Conservation (phyloP, 2,888 invertebrate species). For the Dinocampus coccinellae region DNA sequence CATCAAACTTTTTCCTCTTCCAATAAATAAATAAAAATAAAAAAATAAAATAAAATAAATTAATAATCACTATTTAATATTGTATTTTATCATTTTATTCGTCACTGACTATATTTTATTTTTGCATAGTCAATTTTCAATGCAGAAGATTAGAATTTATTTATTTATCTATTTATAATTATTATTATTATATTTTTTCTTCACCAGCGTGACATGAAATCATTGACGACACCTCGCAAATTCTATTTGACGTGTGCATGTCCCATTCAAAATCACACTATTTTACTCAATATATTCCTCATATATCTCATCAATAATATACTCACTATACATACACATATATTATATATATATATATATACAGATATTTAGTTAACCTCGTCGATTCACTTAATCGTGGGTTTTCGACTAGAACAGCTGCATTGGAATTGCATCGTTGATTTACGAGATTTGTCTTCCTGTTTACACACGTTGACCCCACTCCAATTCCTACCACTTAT, state of each 20-base stretch:
- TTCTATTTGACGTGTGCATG: slow-evolving; percentile 5
- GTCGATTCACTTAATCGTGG: slow-evolving; percentile 30
- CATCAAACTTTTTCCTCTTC: no score
- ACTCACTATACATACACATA: background rate
- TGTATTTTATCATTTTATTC: no score
- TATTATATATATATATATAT: slow-evolving; percentile 7
- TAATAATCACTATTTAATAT: no score
- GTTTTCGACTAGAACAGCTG: slow-evolving; percentile 31
- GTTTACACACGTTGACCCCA: slow-evolving; percentile 36
- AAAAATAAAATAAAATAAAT: no score
- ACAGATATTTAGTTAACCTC: background rate
- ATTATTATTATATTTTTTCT: background rate
- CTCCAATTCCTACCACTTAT: background rate
- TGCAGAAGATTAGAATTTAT: background rate
- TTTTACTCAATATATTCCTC: background rate
- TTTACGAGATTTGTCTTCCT: slow-evolving; percentile 44
- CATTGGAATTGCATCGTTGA: slow-evolving; percentile 31
- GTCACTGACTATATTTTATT: no score
- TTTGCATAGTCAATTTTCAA: no score
- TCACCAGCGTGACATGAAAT: slow-evolving; percentile 15
- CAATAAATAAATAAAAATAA: no score
- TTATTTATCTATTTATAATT: no score
- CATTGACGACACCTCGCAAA: background rate
- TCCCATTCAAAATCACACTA: background rate
- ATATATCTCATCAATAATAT: background rate